These are phyloP conservation scores for Parazoanthus darwini DNA, from an alignment of 92 coral and sea anemone species.

Conservation along the genomic window DNA sequence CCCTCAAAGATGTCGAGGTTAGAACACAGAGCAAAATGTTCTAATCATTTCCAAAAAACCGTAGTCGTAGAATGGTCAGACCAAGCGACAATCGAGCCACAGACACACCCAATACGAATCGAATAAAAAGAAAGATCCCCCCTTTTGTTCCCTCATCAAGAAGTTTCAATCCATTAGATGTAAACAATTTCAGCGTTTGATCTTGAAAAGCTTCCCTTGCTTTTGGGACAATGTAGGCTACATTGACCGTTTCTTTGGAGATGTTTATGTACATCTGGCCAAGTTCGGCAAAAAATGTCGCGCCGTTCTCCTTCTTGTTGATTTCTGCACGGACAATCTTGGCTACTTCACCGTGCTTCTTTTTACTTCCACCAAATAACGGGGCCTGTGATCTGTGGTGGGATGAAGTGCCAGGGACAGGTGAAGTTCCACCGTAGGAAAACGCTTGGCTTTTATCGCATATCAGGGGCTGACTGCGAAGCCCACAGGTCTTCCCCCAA, in stretches of 20 bases:
- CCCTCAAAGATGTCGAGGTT: too few relatives aligned
- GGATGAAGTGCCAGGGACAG: not conserved
- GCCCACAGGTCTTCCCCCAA: conserved; percentile 57
- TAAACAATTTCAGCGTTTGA: conserved; percentile 49
- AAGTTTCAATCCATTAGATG: conserved; percentile 56
- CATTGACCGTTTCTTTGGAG: conserved; percentile 60
- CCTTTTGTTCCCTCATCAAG: conserved; percentile 60
- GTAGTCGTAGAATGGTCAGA: not conserved
- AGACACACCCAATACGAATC: not conserved
- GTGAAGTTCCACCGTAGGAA: conserved; percentile 45
- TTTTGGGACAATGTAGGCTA: conserved; percentile 44
- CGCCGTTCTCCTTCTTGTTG: conserved; percentile 52
- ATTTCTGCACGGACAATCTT: conserved; percentile 65
- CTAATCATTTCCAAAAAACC: not conserved
- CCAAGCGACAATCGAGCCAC: not conserved
- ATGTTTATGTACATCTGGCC: conserved; percentile 61
- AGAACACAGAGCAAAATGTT: too few relatives aligned
- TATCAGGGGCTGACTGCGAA: conserved; percentile 40
- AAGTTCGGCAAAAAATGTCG: conserved; percentile 52
- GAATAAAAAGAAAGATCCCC: not conserved
- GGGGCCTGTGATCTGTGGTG: not conserved
- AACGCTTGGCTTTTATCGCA: conserved; percentile 45
- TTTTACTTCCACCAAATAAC: conserved; percentile 49
- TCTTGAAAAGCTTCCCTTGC: conserved; percentile 62
- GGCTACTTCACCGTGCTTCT: conserved; percentile 45